Evolutionary conservation across 2,888 invertebrate genomes (phyloP).

Genomic region (Sylvicola fuscatus): DNA sequence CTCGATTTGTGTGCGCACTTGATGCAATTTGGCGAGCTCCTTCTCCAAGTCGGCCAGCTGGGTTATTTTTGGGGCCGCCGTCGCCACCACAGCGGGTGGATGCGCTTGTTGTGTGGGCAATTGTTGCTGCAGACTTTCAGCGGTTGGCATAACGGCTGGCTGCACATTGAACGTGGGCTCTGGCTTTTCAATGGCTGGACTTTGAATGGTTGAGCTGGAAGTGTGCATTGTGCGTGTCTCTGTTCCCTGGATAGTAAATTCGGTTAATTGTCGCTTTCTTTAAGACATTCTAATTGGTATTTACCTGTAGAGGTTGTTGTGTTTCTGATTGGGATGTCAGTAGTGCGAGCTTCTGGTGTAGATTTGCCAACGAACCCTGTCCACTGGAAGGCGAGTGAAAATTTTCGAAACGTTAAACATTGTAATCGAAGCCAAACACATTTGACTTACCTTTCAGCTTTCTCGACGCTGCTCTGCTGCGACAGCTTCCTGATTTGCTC

Average conservation of each 20-base stretch:
- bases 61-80: slow-evolving; percentile 21
- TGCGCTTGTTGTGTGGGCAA: slow-evolving; percentile 4
- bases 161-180: slow-evolving; percentile 5
- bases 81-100: too few species aligned
- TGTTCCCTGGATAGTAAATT: too few species aligned
- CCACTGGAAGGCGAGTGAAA: slow-evolving; percentile 14
- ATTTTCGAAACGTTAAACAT: slow-evolving; percentile 5
- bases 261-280: too few species aligned
- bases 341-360: slow-evolving; percentile 34
- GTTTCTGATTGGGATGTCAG: slow-evolving; percentile 17
- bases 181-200: slow-evolving; percentile 4
- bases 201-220: slow-evolving; percentile 2
- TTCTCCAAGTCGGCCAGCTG: slow-evolving; percentile 34
- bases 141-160: slow-evolving; percentile 13
- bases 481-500: slow-evolving; percentile 17
- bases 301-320: slow-evolving; percentile 5
- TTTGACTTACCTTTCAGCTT: slow-evolving; percentile 1
- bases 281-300: too few species aligned
- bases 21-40: slow-evolving; percentile 30
- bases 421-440: too few species aligned
- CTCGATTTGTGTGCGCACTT: slow-evolving; percentile 3
- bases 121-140: neutral
- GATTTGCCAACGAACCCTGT: slow-evolving; percentile 23
- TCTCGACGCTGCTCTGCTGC: slow-evolving; percentile 13
- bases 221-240: too few species aligned